These are phyloP conservation scores for Rhadinocentrus ornatus DNA, from an alignment of 2,797 vertebrate species.

Conservation along the genomic window DNA sequence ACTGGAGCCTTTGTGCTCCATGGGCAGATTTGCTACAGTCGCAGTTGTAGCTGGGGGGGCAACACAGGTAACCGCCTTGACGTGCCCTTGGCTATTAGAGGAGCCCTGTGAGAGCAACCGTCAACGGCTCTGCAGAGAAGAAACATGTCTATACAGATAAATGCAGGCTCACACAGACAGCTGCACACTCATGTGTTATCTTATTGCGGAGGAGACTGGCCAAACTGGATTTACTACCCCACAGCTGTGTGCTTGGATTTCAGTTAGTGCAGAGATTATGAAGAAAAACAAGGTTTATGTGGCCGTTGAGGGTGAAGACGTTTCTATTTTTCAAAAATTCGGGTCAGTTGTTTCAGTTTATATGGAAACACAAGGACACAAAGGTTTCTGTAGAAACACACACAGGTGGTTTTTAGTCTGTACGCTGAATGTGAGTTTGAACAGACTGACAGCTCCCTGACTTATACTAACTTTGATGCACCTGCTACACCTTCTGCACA, in stretches of 20 bases:
- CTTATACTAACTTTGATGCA: conserved; percentile 17
- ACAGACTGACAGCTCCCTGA: conserved; percentile 12
- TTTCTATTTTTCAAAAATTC: neutral
- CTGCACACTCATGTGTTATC: conserved; percentile 40
- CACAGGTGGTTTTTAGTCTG: neutral
- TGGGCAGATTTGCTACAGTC: conserved; percentile 27
- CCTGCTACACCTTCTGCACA: conserved; percentile 37
- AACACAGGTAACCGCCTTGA: conserved; percentile 62
- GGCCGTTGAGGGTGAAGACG: neutral
- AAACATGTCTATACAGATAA: conserved; percentile 74
- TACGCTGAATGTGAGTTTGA: conserved; percentile 1
- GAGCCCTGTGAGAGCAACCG: conserved; percentile 69
- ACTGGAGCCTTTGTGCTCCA: conserved; percentile 38
- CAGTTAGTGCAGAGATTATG: conserved; percentile 22
- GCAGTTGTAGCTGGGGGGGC: conserved; percentile 28
- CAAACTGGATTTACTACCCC: conserved; percentile 70
- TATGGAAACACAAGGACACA: neutral
- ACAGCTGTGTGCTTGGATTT: conserved; percentile 24
- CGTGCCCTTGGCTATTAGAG: conserved; percentile 57
- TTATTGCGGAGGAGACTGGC: conserved; percentile 51
- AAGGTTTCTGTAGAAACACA: neutral
- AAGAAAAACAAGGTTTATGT: conserved; percentile 22
- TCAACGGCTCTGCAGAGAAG: conserved; percentile 63
- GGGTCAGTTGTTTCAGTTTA: conserved; percentile 5
- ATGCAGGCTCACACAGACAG: conserved; percentile 45